Percentiles rank a stretch among this genome's conserved stretches.
phyloP scores from a whole-genome alignment of 2,113 vertebrate genomes.

The Emydocephalus ijimae region DNA sequence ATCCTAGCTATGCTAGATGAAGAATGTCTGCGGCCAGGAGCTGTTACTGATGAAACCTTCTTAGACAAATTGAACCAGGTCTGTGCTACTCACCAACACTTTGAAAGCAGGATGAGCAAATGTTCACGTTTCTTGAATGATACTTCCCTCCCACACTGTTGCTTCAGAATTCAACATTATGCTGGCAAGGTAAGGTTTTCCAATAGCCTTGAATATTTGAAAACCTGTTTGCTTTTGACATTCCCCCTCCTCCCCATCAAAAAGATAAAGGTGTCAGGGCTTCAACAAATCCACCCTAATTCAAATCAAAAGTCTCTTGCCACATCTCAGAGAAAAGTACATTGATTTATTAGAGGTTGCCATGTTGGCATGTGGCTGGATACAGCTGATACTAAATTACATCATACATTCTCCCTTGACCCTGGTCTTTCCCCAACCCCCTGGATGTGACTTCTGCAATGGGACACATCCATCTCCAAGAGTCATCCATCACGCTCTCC shows the following conservation, averaged over 20 bases:
- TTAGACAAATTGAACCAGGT: constrained; percentile 95
- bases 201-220: not conserved
- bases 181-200: constrained; percentile 88
- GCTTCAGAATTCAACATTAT: constrained; percentile 97
- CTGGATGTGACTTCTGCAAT: no score
- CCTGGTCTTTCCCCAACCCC: no score
- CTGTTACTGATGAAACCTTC: constrained; percentile 93
- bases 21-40: constrained; percentile 92
- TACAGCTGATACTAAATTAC: no score
- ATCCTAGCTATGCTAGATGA: constrained; percentile 98
- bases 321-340: no score
- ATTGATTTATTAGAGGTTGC: no score
- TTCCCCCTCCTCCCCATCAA: not conserved
- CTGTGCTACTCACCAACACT: constrained; percentile 94
- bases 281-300: no score
- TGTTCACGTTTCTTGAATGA: constrained; percentile 92
- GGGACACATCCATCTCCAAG: no score
- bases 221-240: not conserved
- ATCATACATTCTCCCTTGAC: no score
- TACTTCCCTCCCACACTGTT: constrained; percentile 91
- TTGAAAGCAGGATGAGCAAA: constrained; percentile 95
- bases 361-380: no score
- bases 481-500: no score
- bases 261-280: not conserved
- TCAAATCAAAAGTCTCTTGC: no score